phyloP scores from a whole-genome alignment of 2,113 vertebrate species.

The Carollia perspicillata region DNA sequence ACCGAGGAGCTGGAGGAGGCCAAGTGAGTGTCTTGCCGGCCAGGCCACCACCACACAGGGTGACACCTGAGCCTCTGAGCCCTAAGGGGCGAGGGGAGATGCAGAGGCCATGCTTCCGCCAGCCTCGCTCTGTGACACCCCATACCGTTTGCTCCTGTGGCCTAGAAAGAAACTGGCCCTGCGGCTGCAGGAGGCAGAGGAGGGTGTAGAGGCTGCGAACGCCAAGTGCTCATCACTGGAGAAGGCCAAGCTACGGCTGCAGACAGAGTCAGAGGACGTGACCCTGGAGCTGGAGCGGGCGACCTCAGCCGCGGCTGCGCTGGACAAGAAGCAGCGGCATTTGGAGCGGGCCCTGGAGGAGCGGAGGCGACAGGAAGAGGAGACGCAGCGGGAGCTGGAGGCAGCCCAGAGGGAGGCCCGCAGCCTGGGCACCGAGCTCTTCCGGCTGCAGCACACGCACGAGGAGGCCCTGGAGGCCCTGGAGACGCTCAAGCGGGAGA shows the following conservation, averaged over 20 bases:
- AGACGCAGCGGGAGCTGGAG: constrained; percentile 92
- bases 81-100: background rate
- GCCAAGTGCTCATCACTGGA: constrained; percentile 94
- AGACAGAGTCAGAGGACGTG: constrained; percentile 93
- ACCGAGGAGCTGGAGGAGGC: constrained; percentile 96
- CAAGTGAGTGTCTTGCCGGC: constrained; percentile 84
- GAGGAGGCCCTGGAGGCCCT: constrained; percentile 93
- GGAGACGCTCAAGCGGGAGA: constrained; percentile 92
- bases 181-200: constrained; percentile 93
- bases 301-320: constrained; percentile 86
- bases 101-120: background rate
- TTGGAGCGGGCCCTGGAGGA: constrained; percentile 90
- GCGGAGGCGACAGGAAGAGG: constrained; percentile 93
- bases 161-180: constrained; percentile 92
- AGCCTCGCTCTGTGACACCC: fast-evolving
- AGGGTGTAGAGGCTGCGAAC: constrained; percentile 87
- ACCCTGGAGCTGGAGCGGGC: constrained; percentile 91
- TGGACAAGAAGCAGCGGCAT: constrained; percentile 95
- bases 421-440: constrained; percentile 92
- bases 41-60: background rate
- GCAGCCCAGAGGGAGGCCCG: constrained; percentile 90
- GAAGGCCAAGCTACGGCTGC: constrained; percentile 94
- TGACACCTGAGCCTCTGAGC: background rate
- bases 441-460: constrained; percentile 92
- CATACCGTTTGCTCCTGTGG: background rate